Evolutionary conservation across 2,888 invertebrate genomes (phyloP).

Genomic region (Drosophila demipolita): DNA sequence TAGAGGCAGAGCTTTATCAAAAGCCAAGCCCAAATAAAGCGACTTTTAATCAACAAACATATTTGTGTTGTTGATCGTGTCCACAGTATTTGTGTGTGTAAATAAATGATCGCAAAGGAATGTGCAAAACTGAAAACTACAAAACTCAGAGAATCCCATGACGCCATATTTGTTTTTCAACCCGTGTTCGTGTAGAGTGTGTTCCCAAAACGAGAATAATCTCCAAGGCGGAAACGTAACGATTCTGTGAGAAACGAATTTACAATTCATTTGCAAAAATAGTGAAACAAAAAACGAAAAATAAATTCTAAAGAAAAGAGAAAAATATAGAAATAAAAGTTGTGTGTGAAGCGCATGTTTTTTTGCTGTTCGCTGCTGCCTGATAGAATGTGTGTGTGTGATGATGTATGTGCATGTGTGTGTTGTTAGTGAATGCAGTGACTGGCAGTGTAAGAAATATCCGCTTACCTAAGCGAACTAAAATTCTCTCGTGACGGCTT

Average conservation of each 20-base stretch:
- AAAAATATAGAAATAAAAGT: conserved; percentile 1
- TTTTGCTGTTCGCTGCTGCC: conserved; percentile 29
- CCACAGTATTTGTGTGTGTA: conserved; percentile 4
- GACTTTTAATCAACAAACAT: conserved; percentile 27
- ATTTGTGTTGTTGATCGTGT: conserved; percentile 19
- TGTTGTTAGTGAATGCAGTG: conserved; percentile 57
- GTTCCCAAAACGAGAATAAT: conserved; percentile 35
- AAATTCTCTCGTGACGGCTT: conserved; percentile 71
- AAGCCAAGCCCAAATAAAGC: conserved; percentile 26
- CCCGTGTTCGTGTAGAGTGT: conserved; percentile 46
- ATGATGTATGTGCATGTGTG: conserved; percentile 44
- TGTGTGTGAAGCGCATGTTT: conserved; percentile 45
- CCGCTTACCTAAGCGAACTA: conserved; percentile 78
- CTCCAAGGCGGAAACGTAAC: conserved; percentile 36
- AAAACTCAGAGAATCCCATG: conserved; percentile 63
- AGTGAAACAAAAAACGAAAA: conserved; percentile 33
- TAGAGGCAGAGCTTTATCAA: conserved; percentile 17
- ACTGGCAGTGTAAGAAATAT: conserved; percentile 66
- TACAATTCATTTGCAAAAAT: conserved; percentile 34
- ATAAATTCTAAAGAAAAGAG: conserved; percentile 34
- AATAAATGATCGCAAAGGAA: conserved; percentile 24
- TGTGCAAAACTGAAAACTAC: conserved; percentile 56
- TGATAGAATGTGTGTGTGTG: conserved; percentile 47
- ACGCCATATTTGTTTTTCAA: conserved; percentile 81
- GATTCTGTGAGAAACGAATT: conserved; percentile 31